phyloP scores from a whole-genome alignment of 2,113 vertebrate genomes.

The Syngnathus typhle region DNA sequence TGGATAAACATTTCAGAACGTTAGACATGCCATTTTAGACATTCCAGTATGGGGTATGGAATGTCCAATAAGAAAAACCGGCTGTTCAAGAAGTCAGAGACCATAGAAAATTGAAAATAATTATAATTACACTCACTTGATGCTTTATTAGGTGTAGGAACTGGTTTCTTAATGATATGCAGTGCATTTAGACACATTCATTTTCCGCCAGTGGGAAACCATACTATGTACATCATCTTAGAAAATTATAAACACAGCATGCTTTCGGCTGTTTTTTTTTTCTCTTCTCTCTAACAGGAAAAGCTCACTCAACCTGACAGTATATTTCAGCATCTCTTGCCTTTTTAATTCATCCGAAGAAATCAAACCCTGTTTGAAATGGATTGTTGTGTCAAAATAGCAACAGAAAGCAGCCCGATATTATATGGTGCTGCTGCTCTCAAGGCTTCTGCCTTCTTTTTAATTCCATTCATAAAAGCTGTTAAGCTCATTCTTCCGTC shows the following conservation, averaged over 20 bases:
- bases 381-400: constrained; percentile 60
- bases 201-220: not conserved
- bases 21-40: constrained; percentile 18
- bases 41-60: not conserved
- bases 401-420: constrained; percentile 58
- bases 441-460: constrained; percentile 33
- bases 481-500: constrained; percentile 57
- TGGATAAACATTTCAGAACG: constrained; percentile 33
- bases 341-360: constrained; percentile 5
- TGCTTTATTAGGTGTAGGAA: not conserved
- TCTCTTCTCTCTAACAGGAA: constrained; percentile 23
- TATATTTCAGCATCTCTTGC: constrained; percentile 9
- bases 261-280: not conserved
- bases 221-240: not conserved
- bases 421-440: constrained; percentile 11
- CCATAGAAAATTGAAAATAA: not conserved
- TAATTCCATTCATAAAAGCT: constrained; percentile 60
- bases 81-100: not conserved
- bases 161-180: not conserved
- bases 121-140: not conserved
- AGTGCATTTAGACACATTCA: not conserved
- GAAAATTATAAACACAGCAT: not conserved
- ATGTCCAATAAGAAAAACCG: not conserved
- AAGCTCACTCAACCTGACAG: constrained; percentile 43
- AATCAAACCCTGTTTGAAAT: constrained; percentile 72